Evolutionary conservation across 2,797 vertebrate species (phyloP), one percentile per base, ranked within the genome.

Genomic region (Lacerta agilis): DNA sequence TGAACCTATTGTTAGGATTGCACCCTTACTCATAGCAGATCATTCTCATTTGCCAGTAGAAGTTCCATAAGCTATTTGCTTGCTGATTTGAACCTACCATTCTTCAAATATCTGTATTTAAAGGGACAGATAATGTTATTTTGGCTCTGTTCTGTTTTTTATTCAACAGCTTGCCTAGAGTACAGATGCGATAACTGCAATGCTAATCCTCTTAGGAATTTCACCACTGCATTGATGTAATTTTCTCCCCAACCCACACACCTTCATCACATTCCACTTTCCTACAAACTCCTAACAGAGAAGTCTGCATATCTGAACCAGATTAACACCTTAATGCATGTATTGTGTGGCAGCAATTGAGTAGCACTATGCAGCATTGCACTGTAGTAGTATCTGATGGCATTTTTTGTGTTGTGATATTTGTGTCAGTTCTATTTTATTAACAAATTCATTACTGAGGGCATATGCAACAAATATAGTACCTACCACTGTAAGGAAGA

Each of bases 1-100:
- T 55, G 49, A 55, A 55, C 49, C 49, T 55, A 15, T 55, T 55
- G 49, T 55, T 55, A 55, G 49, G 3, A 13, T 55, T 73, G 72
- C 20, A 36, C 2, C 36, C 33, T 38, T 73, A 92, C 73, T 45
- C 91, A 82, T 86, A 33, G 88, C 76, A 88, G 76, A 90, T 79
- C 64, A 89, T 93, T 93, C 90, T 91, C 41, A 72, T 87, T 72
- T 83, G 45, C 55, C 84, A 71, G 45, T n/a, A 88, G 45, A 77
- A 75, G 90, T 82, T 87, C 67, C 85, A 89, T 73, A 75, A 91
- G 87, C 72, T 83, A 23, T 88, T 92, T 92, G 41, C 82, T 83
- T 0, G 0, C 66, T 93, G 85, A 85, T 81, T 92, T 91, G 76
- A 89, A n/a, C 23, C 83, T 85, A 79, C 5, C 3, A 83, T 94